Evolutionary conservation across 2,113 vertebrate species (phyloP), one percentile per base, ranked within the genome.

Genomic region (Misgurnus mizolepis): DNA sequence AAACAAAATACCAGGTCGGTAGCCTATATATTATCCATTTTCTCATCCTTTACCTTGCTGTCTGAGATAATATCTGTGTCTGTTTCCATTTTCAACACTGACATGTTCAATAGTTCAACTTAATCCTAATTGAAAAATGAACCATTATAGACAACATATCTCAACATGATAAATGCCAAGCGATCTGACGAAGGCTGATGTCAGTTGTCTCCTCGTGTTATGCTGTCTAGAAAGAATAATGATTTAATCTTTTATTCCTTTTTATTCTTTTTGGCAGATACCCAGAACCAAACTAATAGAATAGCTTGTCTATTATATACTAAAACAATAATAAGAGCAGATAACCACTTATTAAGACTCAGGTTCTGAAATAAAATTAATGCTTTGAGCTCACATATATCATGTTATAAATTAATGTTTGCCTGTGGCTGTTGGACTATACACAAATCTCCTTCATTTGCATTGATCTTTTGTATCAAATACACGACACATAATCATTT

Each of bases 121-220:
- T 85, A 83, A 87, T 82, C 76, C 79, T 80, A 80, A 79, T 71
- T 73, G 72, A 84, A 82, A 77, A 82, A 88, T 65, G 69, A 85
- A 68, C 67, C 61, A 72, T 79, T 80, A 66, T 47, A 79, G 64
- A 64, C 55, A 82, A 58, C 27, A 77, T 12, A 75, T 64, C 67
- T 82, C 41, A 60, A 77, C 64, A 60, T 86, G 47, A 62, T 82
- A 79, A 83, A 86, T 68, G 77, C 22, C 67, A 62, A 11, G 55
- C 81, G 61, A 49, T 76, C 65, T 78, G 79, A 83, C 58, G 50
- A 76, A 62, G 58, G 62, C 66, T 34, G 49, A 53, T 60, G 69
- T 83, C 34, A 80, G 84, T 79, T 69, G 43, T 79, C 76, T 65
- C 78, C 41, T 81, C 43, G 76, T 68, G 72, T 79, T 80, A 58